Evolutionary conservation across 1,140 invertebrate species (phyloP).

Genomic region (Euschistus heros): DNA sequence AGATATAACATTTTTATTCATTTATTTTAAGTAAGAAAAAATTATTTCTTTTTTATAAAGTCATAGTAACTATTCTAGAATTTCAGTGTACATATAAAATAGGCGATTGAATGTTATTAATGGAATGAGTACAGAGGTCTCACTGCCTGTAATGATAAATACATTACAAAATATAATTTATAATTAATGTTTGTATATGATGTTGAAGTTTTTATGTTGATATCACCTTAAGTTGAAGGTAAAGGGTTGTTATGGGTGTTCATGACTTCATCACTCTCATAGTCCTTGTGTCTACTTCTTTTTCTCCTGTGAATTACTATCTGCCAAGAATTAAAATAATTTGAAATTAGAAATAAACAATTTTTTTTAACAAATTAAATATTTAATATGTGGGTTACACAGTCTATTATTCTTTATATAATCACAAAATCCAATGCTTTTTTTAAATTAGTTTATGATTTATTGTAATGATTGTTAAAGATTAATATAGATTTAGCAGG

Average conservation of each 20-base stretch:
- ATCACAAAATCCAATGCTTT: neutral
- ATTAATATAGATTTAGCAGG: neutral
- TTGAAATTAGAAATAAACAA: neutral
- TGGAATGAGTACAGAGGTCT: neutral
- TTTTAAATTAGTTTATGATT: neutral
- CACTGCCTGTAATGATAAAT: conserved; percentile 16
- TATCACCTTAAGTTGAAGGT: neutral
- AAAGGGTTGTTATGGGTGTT: neutral
- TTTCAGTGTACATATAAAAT: conserved; percentile 15
- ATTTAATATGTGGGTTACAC: neutral
- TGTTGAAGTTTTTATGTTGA: neutral
- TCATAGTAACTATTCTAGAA: neutral
- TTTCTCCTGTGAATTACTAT: neutral
- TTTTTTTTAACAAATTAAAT: neutral
- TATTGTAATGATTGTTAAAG: neutral
- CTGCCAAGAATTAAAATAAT: neutral
- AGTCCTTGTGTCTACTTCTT: neutral
- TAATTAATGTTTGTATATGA: conserved; percentile 7
- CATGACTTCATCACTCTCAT: too few relatives aligned
- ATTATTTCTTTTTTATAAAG: neutral
- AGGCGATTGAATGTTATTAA: conserved; percentile 6
- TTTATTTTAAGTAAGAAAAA: neutral
- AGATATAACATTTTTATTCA: conserved; percentile 1
- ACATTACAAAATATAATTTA: conserved; percentile 4
- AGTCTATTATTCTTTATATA: neutral